A percentile compares a stretch with the other conserved stretches of the same genome.
These are phyloP conservation scores for Grapholita molesta DNA, from an alignment of 1,140 invertebrate species.

Conservation along the genomic window DNA sequence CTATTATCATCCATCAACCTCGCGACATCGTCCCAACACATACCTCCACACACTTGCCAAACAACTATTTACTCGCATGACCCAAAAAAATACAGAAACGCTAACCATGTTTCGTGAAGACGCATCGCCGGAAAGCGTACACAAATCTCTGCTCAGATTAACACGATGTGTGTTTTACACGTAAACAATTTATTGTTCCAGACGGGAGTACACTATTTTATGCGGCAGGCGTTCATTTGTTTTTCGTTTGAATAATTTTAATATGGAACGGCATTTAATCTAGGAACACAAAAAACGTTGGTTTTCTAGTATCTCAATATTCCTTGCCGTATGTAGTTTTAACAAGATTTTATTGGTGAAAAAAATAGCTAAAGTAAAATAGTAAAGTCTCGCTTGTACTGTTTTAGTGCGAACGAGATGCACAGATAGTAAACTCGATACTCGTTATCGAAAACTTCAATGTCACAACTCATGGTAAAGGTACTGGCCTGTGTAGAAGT, in stretches of 20 bases:
- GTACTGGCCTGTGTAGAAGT: too few species aligned
- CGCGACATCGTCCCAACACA: neutral
- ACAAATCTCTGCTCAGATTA: slow-evolving; percentile 3
- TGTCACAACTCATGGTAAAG: too few species aligned
- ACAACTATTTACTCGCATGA: neutral
- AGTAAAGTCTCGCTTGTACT: too few species aligned
- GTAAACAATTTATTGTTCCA: neutral
- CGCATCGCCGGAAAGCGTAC: slow-evolving; percentile 9
- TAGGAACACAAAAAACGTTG: neutral
- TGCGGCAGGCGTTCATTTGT: neutral
- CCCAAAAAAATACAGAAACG: neutral
- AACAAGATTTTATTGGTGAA: too few species aligned
- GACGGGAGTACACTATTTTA: slow-evolving; percentile 3
- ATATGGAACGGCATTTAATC: neutral
- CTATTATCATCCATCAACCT: neutral
- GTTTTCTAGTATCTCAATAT: neutral
- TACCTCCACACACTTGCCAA: neutral
- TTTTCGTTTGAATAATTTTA: neutral
- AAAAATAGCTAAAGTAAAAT: too few species aligned
- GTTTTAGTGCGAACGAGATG: too few species aligned
- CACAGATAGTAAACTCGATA: too few species aligned
- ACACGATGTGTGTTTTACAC: neutral
- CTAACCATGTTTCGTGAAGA: neutral
- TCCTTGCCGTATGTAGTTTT: too few species aligned
- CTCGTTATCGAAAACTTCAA: too few species aligned